Base-by-base conservation (phyloP, 1,140 invertebrate genomes). In the Lepidotrigona ventralis region DNA sequence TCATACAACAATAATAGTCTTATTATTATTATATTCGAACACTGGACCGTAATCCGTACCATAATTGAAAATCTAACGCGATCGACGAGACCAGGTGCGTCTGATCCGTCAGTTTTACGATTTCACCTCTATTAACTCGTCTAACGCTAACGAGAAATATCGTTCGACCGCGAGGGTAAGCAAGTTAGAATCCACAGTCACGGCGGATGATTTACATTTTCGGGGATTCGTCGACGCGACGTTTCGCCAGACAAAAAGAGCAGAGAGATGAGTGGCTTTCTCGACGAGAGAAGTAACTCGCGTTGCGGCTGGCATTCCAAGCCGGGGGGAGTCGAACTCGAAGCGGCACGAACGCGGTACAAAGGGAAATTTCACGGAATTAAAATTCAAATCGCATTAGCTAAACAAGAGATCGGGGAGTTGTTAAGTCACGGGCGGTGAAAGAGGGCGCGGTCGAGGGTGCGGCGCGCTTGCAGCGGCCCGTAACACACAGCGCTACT, bases 311-410 rank as follows among this genome's bases (percentile, higher is more conserved):
- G 23, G 58, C 26, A 5, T 46, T 46, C 3, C 17, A 2, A 11
- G 46, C 14, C 8, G 39, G 21, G 39, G 21, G 11, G n/a, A 63
- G n/a, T 53, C 68, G 39, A 17, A 46, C 33, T 2, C 19, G 23
- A 53, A 29, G 60, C 63, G 26, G 26, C 23, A 15, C 12, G 39
- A n/a, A 33, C 12, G 1, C 19, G 12, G 12, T 14, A 60, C 51
- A 54, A 68, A 76, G 29, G 71, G 26, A 26, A 54, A 58, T 68
- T 39, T 12, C 33, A 21, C n/a, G 26, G 72, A 64, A 81, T 81
- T 76, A 76, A 81, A 63, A 75, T 81, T 81, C 75, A 66, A 81
- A 81, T 66, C 79, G 51, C 51, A 75, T 81, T 75, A 75, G 3
- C 51, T 14, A 75, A 39, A 66, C 60, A 66, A 56, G 56, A 60